Conservation (phyloP, 2,888 invertebrate genomes). For the Pecten maximus region DNA sequence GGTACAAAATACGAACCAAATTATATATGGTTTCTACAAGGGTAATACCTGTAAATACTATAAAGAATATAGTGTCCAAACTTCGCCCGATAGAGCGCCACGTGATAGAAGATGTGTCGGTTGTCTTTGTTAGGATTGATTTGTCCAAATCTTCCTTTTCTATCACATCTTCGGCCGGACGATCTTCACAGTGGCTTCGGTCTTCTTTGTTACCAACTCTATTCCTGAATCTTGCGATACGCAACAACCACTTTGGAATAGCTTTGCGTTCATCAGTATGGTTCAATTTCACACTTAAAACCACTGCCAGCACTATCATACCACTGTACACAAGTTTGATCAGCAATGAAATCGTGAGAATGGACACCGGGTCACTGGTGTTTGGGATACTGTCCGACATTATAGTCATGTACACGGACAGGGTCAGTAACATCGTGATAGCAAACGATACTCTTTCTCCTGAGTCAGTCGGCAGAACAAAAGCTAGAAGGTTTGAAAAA, state of each 20-base stretch:
- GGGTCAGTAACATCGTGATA: not conserved
- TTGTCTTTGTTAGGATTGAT: not conserved
- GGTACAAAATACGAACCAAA: not conserved
- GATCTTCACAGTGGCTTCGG: not conserved
- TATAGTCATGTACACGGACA: conserved; percentile 7
- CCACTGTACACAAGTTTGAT: not conserved
- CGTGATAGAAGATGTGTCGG: not conserved
- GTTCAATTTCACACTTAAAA: not conserved
- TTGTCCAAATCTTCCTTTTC: not conserved
- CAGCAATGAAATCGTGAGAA: not conserved
- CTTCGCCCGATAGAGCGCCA: not conserved
- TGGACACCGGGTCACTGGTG: conserved; percentile 24
- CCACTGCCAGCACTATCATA: not conserved
- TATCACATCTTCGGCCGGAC: not conserved
- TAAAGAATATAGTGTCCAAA: not conserved
- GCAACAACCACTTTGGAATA: not conserved
- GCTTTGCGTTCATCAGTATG: not conserved
- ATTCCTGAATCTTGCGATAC: not conserved
- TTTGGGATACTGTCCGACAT: conserved; percentile 15
- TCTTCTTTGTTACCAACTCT: not conserved
- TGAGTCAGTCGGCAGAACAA: not conserved
- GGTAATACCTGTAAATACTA: not conserved
- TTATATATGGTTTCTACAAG: not conserved
- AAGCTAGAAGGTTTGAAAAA: not conserved
- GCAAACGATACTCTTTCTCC: not conserved